Percentiles rank a stretch among this genome's conserved stretches.
Evolutionary conservation across 2,888 invertebrate species (phyloP).

Genomic region (Erebia aethiops): DNA sequence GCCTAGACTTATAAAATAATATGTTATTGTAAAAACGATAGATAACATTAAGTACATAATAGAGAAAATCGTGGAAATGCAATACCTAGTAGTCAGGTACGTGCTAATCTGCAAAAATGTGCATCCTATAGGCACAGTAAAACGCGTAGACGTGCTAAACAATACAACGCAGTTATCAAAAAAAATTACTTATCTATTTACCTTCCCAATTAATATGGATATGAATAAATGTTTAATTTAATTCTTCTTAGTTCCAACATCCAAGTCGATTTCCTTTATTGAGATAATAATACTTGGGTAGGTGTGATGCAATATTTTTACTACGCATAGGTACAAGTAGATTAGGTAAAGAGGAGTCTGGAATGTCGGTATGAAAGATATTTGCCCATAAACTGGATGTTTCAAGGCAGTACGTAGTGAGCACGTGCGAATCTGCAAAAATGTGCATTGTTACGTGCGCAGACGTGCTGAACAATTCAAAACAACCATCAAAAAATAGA

Average conservation of each 20-base stretch:
- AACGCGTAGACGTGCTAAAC: conserved; percentile 19
- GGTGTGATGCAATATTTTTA: no score
- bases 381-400: not conserved
- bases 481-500: conserved; percentile 20
- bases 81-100: not conserved
- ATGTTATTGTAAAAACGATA: not conserved
- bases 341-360: no score
- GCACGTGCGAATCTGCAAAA: conserved; percentile 34
- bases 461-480: conserved; percentile 30
- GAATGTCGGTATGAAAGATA: not conserved
- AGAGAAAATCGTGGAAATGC: conserved; percentile 11
- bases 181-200: not conserved
- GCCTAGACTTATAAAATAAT: not conserved
- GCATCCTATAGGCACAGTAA: conserved; percentile 14
- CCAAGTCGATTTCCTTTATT: no score
- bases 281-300: no score
- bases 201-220: not conserved
- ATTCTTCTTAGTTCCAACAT: no score
- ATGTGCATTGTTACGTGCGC: conserved; percentile 18
- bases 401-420: not conserved
- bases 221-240: not conserved
- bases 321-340: no score
- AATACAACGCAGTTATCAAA: conserved; percentile 13
- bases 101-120: conserved; percentile 23
- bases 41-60: not conserved